A percentile compares a stretch with the other conserved stretches of the same genome.
Conservation (phyloP, 1,140 invertebrate species). For the Eumaeus atala region DNA sequence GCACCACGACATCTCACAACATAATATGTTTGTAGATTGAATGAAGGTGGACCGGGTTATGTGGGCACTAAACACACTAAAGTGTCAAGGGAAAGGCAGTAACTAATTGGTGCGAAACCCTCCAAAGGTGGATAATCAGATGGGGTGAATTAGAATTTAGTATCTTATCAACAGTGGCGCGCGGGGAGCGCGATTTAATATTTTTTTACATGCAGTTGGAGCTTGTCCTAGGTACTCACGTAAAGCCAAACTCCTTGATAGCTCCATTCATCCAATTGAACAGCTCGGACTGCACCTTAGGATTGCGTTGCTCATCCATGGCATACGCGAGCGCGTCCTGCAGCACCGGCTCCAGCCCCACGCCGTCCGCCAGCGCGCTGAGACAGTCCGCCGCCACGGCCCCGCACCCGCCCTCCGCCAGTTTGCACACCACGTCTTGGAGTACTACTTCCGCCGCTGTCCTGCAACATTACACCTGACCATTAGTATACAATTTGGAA, state of each 20-base stretch:
- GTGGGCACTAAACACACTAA: too few species aligned
- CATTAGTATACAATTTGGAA: too few species aligned
- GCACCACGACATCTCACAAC: too few species aligned
- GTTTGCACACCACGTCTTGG: constrained; percentile 87
- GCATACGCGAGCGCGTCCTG: constrained; percentile 82
- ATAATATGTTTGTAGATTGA: too few species aligned
- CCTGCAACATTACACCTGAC: constrained; percentile 58
- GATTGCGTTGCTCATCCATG: constrained; percentile 89
- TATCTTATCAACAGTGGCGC: too few species aligned
- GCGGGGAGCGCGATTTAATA: too few species aligned
- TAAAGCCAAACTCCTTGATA: constrained; percentile 87
- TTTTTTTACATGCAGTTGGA: too few species aligned
- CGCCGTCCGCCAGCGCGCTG: constrained; percentile 86
- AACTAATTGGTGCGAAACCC: too few species aligned
- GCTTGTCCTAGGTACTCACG: constrained; percentile 64
- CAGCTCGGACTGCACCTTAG: constrained; percentile 91
- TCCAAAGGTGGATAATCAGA: too few species aligned
- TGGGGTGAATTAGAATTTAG: too few species aligned
- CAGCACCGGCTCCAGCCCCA: constrained; percentile 84
- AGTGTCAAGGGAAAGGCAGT: too few species aligned
- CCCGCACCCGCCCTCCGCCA: constrained; percentile 90
- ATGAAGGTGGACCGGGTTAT: too few species aligned
- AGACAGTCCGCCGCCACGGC: constrained; percentile 81
- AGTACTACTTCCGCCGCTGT: constrained; percentile 85
- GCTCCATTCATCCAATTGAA: constrained; percentile 86